phyloP scores from a whole-genome alignment of 2,888 invertebrate genomes.

The Dryococelus australis region DNA sequence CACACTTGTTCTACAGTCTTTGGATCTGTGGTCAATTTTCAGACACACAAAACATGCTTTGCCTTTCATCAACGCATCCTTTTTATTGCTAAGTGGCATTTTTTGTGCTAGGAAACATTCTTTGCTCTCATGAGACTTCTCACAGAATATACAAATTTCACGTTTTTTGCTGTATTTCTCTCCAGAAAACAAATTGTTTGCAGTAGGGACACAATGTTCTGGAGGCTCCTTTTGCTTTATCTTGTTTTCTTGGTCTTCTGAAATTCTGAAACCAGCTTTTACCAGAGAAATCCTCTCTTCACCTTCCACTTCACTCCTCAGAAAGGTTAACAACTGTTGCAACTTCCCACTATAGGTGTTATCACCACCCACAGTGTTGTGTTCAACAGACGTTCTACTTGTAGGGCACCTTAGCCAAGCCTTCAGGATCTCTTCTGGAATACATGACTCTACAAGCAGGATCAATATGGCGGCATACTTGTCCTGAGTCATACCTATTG shows the following conservation, averaged over 20 bases:
- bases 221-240: neutral
- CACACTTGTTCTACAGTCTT: neutral
- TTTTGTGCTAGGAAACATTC: neutral
- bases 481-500: neutral
- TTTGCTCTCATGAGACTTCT: neutral
- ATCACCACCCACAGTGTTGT: too few relatives aligned
- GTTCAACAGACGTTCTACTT: neutral
- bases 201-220: too few relatives aligned
- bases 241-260: neutral
- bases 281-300: neutral
- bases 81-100: neutral
- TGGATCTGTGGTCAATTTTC: neutral
- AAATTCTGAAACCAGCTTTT: neutral
- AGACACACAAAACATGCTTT: neutral
- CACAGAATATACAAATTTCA: neutral
- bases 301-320: conserved; percentile 6
- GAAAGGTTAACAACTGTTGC: neutral
- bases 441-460: neutral
- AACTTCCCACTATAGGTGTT: neutral
- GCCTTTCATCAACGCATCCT: neutral
- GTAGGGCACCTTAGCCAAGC: too few relatives aligned
- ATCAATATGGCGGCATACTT: neutral
- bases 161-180: neutral
- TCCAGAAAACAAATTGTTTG: neutral
- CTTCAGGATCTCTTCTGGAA: neutral